Conservation (phyloP, 2,888 invertebrate genomes). For the Drosophila fulvimacula region DNA sequence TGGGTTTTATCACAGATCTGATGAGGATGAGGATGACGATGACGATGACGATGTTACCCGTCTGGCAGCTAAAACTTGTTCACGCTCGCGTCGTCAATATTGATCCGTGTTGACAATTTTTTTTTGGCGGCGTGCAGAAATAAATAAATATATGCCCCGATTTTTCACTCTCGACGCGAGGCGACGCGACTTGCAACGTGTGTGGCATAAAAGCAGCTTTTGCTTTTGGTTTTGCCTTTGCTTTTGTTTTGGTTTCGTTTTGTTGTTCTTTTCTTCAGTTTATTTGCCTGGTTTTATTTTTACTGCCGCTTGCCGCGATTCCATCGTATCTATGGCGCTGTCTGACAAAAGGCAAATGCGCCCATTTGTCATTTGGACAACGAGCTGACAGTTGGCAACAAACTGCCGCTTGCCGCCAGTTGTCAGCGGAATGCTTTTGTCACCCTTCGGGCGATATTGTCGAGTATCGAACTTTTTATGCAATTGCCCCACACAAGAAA, state of each 20-base stretch:
- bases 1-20: constrained; percentile 45
- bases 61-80: constrained; percentile 18
- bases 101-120: constrained; percentile 74
- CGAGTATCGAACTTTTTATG: constrained; percentile 35
- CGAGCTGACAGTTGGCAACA: constrained; percentile 70
- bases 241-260: constrained; percentile 11
- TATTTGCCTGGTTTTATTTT: constrained; percentile 55
- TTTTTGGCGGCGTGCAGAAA: constrained; percentile 54
- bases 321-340: constrained; percentile 57
- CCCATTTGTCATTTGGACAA: constrained; percentile 80
- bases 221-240: constrained; percentile 30
- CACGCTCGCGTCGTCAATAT: constrained; percentile 35
- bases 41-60: constrained; percentile 28
- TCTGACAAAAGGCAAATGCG: constrained; percentile 72
- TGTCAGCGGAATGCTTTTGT: constrained; percentile 39
- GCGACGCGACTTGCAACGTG: constrained; percentile 39
- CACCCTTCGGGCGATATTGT: constrained; percentile 17
- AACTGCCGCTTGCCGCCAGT: constrained; percentile 31
- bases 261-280: constrained; percentile 56
- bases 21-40: constrained; percentile 33
- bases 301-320: constrained; percentile 69
- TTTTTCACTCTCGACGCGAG: constrained; percentile 43
- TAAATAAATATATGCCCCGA: constrained; percentile 57
- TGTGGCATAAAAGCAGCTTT: constrained; percentile 59
- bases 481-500: constrained; percentile 8